Conservation (phyloP, 1,140 invertebrate species). For the Drosophila ironensis region DNA sequence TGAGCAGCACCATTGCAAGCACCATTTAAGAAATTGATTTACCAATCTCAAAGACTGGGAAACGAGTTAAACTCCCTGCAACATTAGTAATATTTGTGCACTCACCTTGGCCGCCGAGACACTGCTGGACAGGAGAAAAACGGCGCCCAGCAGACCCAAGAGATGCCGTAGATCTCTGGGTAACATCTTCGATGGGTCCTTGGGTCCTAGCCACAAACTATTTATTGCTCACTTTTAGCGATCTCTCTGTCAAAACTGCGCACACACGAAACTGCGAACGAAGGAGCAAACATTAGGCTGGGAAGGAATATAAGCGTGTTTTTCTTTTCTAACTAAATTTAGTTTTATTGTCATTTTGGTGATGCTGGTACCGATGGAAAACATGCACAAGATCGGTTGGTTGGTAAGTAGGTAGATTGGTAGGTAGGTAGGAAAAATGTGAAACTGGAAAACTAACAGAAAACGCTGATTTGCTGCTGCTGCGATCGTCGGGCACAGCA, state of each 20-base stretch:
- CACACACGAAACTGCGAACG: constrained; percentile 74
- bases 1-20: neutral
- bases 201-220: constrained; percentile 52
- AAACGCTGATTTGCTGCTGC: constrained; percentile 66
- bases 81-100: too few relatives aligned
- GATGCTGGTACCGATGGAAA: neutral
- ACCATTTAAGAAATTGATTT: neutral
- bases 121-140: constrained; percentile 56
- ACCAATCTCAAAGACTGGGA: too few relatives aligned
- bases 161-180: constrained; percentile 78
- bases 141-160: constrained; percentile 71
- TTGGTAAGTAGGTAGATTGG: neutral
- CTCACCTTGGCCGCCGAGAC: constrained; percentile 72
- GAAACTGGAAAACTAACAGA: constrained; percentile 57
- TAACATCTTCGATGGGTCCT: constrained; percentile 57
- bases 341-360: too few relatives aligned
- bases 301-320: neutral
- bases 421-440: neutral
- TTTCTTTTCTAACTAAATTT: too few relatives aligned
- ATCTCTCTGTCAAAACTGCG: constrained; percentile 26
- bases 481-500: constrained; percentile 79
- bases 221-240: constrained; percentile 26
- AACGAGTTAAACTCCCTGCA: too few relatives aligned
- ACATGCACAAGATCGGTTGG: neutral
- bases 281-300: constrained; percentile 40